A percentile compares a stretch with the other conserved stretches of the same genome.
phyloP scores from a whole-genome alignment of 2,888 invertebrate genomes.

The Coelopa pilipes region DNA sequence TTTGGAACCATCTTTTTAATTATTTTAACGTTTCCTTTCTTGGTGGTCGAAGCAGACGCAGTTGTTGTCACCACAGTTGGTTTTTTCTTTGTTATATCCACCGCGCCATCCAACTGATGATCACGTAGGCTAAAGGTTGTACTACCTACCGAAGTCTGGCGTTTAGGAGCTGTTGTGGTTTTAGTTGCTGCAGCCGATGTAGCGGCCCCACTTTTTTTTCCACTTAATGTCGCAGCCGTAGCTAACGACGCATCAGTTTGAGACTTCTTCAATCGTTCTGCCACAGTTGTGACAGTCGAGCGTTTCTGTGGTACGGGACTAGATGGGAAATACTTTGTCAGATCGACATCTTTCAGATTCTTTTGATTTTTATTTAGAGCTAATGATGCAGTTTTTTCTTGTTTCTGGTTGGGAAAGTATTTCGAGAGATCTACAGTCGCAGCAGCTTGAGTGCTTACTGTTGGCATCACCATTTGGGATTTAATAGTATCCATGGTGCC shows the following conservation, averaged over 20 bases:
- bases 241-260: conserved; percentile 52
- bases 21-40: conserved; percentile 59
- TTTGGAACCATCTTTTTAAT: conserved; percentile 61
- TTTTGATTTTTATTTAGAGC: conserved; percentile 65
- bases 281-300: conserved; percentile 56
- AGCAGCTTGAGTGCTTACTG: conserved; percentile 57
- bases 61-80: conserved; percentile 39
- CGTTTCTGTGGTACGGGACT: conserved; percentile 62
- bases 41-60: conserved; percentile 48
- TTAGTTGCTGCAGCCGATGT: not conserved
- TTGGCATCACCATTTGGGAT: conserved; percentile 61
- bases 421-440: conserved; percentile 62
- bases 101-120: conserved; percentile 64
- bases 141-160: conserved; percentile 47
- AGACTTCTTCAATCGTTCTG: conserved; percentile 58
- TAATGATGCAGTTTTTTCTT: conserved; percentile 54
- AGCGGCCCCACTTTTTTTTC: not conserved
- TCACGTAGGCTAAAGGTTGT: conserved; percentile 60
- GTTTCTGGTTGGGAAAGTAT: conserved; percentile 65
- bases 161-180: conserved; percentile 41
- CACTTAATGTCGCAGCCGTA: not conserved
- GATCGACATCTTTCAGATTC: conserved; percentile 64
- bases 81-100: conserved; percentile 59
- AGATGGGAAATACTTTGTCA: conserved; percentile 65
- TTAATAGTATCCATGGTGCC: conserved; percentile 65